Evolutionary conservation across 2,888 invertebrate species (phyloP).

Genomic region (Sphaerophoria taeniata): DNA sequence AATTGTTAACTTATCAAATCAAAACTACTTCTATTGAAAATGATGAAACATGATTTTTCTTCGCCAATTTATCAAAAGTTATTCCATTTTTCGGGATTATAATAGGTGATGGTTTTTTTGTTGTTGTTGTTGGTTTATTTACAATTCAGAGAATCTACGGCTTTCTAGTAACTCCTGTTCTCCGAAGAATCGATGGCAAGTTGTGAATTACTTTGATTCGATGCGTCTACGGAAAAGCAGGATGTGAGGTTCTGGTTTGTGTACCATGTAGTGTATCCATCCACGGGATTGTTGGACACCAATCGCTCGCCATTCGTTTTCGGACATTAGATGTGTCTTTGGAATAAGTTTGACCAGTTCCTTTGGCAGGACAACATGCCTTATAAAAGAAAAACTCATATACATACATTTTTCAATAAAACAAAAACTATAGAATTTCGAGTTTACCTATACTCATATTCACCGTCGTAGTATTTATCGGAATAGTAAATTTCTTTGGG

Average conservation of each 20-base stretch:
- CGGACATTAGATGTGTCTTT: slow-evolving; percentile 96
- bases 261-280: slow-evolving; percentile 98
- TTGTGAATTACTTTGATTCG: slow-evolving; percentile 73
- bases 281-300: slow-evolving; percentile 98
- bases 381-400: slow-evolving; percentile 81
- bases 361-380: slow-evolving; percentile 97
- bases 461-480: slow-evolving; percentile 95
- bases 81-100: background rate
- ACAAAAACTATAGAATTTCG: background rate
- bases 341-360: slow-evolving; percentile 95
- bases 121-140: slow-evolving; percentile 8
- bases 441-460: slow-evolving; percentile 94
- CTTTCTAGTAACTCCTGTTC: slow-evolving; percentile 3
- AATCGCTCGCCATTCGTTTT: slow-evolving; percentile 96
- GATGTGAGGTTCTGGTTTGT: slow-evolving; percentile 97
- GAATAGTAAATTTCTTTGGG: slow-evolving; percentile 94
- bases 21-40: background rate
- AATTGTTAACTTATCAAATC: slow-evolving; percentile 20
- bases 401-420: slow-evolving; percentile 77
- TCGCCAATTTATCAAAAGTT: background rate
- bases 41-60: background rate
- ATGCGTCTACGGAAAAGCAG: slow-evolving; percentile 91
- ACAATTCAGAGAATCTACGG: slow-evolving; percentile 28
- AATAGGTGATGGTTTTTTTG: slow-evolving; percentile 18
- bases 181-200: slow-evolving; percentile 14